Evolutionary conservation across 2,888 invertebrate genomes (phyloP).

Genomic region (Cephus sareptanus): DNA sequence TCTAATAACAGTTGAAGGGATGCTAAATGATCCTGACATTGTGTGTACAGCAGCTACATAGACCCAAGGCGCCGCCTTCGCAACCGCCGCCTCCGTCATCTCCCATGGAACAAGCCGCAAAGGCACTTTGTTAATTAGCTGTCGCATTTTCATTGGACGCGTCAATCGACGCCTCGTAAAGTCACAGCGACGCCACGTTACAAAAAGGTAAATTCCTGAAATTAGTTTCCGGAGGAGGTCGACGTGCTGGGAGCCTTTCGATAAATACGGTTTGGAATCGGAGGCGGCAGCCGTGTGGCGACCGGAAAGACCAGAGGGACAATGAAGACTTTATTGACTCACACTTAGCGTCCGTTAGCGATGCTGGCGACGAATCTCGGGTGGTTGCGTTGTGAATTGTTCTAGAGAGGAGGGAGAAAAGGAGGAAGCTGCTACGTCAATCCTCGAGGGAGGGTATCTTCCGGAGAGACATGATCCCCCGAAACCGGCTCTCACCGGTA

Average conservation of each 20-base stretch:
- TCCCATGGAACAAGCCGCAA: not conserved
- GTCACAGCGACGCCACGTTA: not conserved
- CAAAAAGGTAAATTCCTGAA: not conserved
- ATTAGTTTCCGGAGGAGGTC: not conserved
- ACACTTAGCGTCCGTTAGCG: not conserved
- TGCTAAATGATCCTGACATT: not conserved
- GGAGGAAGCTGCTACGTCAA: conserved; percentile 18
- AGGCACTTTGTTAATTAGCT: not conserved
- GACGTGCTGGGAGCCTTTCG: too few species aligned
- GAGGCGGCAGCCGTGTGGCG: not conserved
- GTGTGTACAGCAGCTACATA: not conserved
- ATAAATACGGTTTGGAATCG: not conserved
- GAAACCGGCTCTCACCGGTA: not conserved
- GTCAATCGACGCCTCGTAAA: not conserved
- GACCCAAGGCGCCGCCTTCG: not conserved
- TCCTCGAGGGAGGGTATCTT: conserved; percentile 36
- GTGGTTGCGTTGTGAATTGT: not conserved
- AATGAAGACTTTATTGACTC: not conserved
- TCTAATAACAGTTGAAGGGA: not conserved
- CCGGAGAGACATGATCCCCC: conserved; percentile 36
- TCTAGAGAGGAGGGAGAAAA: not conserved
- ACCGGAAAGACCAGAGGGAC: not conserved
- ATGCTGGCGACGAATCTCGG: not conserved
- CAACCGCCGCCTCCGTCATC: not conserved
- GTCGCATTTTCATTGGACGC: not conserved